Conservation (phyloP, 2,113 vertebrate species). For the Sturnus vulgaris region DNA sequence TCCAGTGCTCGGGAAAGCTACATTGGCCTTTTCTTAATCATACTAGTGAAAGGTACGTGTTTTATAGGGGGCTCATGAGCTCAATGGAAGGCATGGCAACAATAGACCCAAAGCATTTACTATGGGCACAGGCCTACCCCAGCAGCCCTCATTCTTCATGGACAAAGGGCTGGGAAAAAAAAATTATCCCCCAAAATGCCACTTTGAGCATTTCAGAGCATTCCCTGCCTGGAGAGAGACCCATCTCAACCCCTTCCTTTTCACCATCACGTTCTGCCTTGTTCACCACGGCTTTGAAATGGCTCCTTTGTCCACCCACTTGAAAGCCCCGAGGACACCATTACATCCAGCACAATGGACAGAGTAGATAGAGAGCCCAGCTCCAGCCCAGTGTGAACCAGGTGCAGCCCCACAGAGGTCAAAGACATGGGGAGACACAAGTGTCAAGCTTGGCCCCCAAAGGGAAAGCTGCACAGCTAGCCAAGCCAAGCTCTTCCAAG, state of each 20-base stretch:
- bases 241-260: neutral
- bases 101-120: neutral
- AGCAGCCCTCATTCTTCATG: neutral
- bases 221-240: neutral
- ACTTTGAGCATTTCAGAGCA: conserved; percentile 6
- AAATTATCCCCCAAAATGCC: neutral
- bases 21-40: conserved; percentile 73
- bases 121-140: neutral
- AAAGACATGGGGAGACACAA: neutral
- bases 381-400: neutral
- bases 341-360: neutral
- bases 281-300: neutral
- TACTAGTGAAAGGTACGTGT: conserved; percentile 56
- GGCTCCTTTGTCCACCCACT: neutral
- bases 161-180: conserved; percentile 29
- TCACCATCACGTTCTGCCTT: neutral
- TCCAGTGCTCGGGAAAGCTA: conserved; percentile 74
- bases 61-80: neutral
- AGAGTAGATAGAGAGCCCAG: neutral
- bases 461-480: neutral
- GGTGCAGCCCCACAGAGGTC: neutral
- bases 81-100: neutral
- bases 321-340: neutral
- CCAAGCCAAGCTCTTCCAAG: neutral
- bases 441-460: neutral